phyloP scores from a whole-genome alignment of 2,888 invertebrate species.

The Sericinus montela region DNA sequence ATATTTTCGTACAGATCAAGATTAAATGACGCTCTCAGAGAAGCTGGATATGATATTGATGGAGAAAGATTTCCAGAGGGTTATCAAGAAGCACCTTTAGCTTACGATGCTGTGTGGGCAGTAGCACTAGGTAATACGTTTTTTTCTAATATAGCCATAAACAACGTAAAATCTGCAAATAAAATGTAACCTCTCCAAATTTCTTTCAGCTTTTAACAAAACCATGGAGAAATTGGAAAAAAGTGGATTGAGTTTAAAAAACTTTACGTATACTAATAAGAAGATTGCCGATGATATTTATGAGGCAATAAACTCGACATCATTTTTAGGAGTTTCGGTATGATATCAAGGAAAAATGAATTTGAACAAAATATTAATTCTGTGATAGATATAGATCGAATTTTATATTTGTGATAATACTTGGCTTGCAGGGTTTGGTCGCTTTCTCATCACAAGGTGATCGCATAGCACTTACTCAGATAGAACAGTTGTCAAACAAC shows the following conservation, averaged over 20 bases:
- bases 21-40: constrained; percentile 88
- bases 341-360: too few relatives aligned
- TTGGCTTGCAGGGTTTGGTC: constrained; percentile 94
- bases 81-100: constrained; percentile 98
- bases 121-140: constrained; percentile 88
- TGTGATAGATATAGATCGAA: neutral
- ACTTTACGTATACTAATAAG: constrained; percentile 97
- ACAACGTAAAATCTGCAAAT: too few relatives aligned
- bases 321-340: constrained; percentile 98
- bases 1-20: constrained; percentile 78
- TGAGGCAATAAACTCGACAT: constrained; percentile 98
- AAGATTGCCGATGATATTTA: constrained; percentile 97
- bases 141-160: neutral
- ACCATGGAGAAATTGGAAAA: constrained; percentile 93
- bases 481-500: constrained; percentile 97
- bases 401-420: constrained; percentile 16
- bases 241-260: constrained; percentile 90
- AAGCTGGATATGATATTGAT: constrained; percentile 91
- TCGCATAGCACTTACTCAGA: constrained; percentile 98
- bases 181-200: too few relatives aligned
- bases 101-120: constrained; percentile 99
- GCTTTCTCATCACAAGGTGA: constrained; percentile 99
- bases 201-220: constrained; percentile 92
- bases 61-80: constrained; percentile 94
- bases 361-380: neutral